Evolutionary conservation across 2,888 invertebrate genomes (phyloP), one percentile per base, ranked within the genome.

Genomic region (Homarus gammarus): DNA sequence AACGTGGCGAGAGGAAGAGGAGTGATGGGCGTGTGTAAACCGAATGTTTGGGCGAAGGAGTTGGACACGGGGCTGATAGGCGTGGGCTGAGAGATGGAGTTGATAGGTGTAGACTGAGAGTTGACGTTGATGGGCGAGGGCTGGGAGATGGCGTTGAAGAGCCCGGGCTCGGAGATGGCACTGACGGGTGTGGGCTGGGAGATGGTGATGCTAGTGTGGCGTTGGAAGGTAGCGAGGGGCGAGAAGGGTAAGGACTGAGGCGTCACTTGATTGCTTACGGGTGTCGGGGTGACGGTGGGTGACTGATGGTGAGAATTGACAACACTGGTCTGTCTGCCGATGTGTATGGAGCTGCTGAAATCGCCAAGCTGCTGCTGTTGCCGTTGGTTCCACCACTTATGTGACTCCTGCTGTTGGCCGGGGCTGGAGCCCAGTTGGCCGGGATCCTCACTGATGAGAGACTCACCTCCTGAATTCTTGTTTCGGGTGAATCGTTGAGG

Each of bases 181-280:
- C 18, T 49, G 3, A 33, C 31, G 15, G 12, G 27, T 10, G 73
- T 18, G 56, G 49, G 84, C 5, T 49, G 56, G 6, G 84, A 56
- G 75, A 84, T 75, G 18, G 75, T 84, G 27, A 84, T 75, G 84
- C 75, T 84, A 2, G 84, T 84, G 84, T 75, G 56, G n/a, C 38
- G 73, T 27, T 75, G 31, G 84, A 75, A 84, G 22, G 84, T 75
- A 40, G 84, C 70, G 75, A 72, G 75, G 15, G 49, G 84, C n/a
- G n/a, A n/a, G n/a, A n/a, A n/a, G 22, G 56, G 84, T 38, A 56
- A 36, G 6, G 49, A 27, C n/a, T 49, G 22, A 51, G 83, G 2
- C 40, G 38, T n/a, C 15, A 44, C 51, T 10, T 36, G 70, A 10
- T 6, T 49, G 75, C 15, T 3, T 1, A 27, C 38, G 64, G 38